Conservation (phyloP, 2,113 vertebrate genomes). For the Brachyistius frenatus region DNA sequence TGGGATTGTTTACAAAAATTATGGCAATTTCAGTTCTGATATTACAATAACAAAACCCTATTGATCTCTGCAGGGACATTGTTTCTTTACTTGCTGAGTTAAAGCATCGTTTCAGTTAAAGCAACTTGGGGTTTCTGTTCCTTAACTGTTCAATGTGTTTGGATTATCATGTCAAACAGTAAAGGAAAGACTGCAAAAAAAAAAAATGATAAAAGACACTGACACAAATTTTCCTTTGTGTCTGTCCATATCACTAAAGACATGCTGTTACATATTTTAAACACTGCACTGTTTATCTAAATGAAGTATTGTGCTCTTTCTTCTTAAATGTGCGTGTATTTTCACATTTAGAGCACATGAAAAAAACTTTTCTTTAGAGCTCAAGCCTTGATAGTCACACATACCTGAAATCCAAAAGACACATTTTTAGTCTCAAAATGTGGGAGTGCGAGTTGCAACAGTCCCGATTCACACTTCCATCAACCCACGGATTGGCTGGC, state of each 20-base stretch:
- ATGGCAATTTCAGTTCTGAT: conserved; percentile 20
- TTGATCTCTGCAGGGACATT: conserved; percentile 40
- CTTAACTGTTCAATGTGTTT: background rate
- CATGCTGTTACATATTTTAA: background rate
- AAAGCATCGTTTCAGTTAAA: background rate
- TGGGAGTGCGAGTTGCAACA: conserved; percentile 64
- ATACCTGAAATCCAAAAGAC: conserved; percentile 63
- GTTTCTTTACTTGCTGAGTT: conserved; percentile 3
- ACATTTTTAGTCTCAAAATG: conserved; percentile 63
- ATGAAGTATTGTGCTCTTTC: conserved; percentile 25
- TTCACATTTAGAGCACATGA: conserved; percentile 28
- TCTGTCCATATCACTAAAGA: conserved; percentile 8
- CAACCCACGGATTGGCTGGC: conserved; percentile 69
- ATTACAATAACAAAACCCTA: conserved; percentile 33
- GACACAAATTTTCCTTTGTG: background rate
- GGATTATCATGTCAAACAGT: background rate
- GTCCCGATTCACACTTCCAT: conserved; percentile 63
- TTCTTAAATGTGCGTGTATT: conserved; percentile 39
- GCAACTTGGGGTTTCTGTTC: no score
- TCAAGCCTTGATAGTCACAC: conserved; percentile 58
- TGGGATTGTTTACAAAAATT: conserved; percentile 46
- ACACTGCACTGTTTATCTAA: conserved; percentile 35
- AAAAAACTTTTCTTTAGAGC: conserved; percentile 27
- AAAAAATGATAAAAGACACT: background rate
- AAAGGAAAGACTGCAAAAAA: conserved; percentile 3